phyloP scores from a whole-genome alignment of 2,797 vertebrate genomes.

The Labeo calbasu region DNA sequence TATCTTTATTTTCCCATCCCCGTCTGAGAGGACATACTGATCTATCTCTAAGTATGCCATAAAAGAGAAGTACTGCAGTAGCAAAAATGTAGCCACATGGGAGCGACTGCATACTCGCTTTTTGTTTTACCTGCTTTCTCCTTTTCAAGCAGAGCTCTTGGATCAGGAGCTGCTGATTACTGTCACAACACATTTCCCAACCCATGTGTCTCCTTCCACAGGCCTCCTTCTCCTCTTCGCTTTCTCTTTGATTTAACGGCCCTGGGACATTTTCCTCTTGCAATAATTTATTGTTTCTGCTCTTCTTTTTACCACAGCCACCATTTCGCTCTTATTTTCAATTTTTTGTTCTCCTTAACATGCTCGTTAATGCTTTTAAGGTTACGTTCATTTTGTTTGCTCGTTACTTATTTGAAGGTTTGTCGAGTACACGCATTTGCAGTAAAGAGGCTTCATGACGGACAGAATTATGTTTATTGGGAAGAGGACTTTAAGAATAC shows the following conservation, averaged over 20 bases:
- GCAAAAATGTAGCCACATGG: constrained; percentile 37
- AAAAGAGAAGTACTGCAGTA: constrained; percentile 48
- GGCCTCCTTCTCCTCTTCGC: constrained; percentile 23
- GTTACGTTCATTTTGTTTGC: not conserved
- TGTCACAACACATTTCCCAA: constrained; percentile 65
- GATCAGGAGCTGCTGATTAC: constrained; percentile 42
- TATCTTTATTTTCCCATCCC: constrained; percentile 41
- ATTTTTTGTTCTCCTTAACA: constrained; percentile 33
- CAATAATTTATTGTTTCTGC: constrained; percentile 28
- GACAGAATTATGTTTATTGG: not conserved
- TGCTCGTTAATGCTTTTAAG: constrained; percentile 40
- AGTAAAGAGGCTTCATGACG: not conserved
- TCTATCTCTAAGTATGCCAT: constrained; percentile 28
- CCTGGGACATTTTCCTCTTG: constrained; percentile 11
- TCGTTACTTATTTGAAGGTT: not conserved
- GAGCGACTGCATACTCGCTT: constrained; percentile 32
- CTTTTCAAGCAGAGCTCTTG: constrained; percentile 39
- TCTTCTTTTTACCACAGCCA: constrained; percentile 1
- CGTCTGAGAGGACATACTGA: constrained; percentile 22
- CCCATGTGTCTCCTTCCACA: constrained; percentile 62
- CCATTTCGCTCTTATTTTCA: constrained; percentile 17
- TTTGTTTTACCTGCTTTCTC: constrained; percentile 49
- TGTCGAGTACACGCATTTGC: constrained; percentile 10
- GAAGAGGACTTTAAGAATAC: not conserved
- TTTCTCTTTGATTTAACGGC: constrained; percentile 38